Conservation (phyloP, 1,140 invertebrate genomes). For the Agrypnia vestita region DNA sequence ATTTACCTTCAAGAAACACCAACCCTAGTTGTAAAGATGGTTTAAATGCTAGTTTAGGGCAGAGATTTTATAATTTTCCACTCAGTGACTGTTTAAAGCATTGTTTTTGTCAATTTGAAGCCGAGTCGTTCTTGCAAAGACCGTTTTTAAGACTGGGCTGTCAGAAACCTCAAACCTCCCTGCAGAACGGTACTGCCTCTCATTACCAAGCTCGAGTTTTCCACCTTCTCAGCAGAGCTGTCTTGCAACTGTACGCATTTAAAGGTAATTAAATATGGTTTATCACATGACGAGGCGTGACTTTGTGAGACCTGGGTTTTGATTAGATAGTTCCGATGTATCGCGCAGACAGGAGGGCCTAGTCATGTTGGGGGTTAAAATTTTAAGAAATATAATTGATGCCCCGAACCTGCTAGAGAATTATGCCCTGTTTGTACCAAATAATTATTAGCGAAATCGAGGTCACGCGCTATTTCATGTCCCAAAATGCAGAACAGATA, state of each 20-base stretch:
- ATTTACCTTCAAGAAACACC: not conserved
- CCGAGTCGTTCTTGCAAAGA: slow-evolving; percentile 31
- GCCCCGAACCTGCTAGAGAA: no score
- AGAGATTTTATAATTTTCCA: slow-evolving; percentile 52
- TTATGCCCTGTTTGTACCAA: no score
- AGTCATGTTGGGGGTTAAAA: no score
- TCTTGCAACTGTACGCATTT: slow-evolving; percentile 52
- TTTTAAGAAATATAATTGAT: no score
- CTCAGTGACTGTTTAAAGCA: slow-evolving; percentile 40
- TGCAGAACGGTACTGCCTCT: not conserved
- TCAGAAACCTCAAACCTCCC: slow-evolving; percentile 33
- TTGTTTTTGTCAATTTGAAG: slow-evolving; percentile 30
- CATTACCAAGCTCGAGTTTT: slow-evolving; percentile 37
- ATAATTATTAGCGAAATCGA: no score
- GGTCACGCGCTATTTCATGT: no score
- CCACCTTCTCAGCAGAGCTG: slow-evolving; percentile 53
- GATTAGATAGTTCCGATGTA: not conserved
- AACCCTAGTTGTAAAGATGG: not conserved
- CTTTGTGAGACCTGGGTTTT: no score
- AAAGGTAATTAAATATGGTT: slow-evolving; percentile 35
- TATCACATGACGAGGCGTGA: no score
- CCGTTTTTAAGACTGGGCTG: slow-evolving; percentile 57
- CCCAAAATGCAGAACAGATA: no score
- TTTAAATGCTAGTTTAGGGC: not conserved
- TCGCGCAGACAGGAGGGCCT: no score